Evolutionary conservation across 2,113 vertebrate species (phyloP).

Genomic region (Mobula birostris): DNA sequence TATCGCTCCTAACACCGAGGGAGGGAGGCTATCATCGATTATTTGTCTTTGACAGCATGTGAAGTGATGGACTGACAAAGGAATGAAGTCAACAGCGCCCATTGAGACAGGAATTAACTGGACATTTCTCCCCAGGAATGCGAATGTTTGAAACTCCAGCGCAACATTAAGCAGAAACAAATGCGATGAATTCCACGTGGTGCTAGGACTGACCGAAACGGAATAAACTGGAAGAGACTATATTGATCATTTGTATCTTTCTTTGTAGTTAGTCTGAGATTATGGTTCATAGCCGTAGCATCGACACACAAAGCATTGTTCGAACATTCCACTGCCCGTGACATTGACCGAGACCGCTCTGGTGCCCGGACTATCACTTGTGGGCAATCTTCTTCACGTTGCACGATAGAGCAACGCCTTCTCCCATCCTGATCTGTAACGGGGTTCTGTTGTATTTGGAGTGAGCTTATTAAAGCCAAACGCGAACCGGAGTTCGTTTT

Average conservation of each 20-base stretch:
- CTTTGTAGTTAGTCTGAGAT: not conserved
- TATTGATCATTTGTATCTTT: not conserved
- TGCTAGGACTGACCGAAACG: not conserved
- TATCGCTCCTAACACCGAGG: not conserved
- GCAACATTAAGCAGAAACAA: not conserved
- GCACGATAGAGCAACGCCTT: too few relatives aligned
- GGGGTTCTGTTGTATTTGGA: not conserved
- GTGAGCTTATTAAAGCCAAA: not conserved
- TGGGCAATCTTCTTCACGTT: not conserved
- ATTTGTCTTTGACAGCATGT: not conserved
- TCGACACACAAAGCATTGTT: too few relatives aligned
- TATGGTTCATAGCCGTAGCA: not conserved
- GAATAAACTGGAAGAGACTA: not conserved
- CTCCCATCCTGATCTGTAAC: not conserved
- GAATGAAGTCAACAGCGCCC: not conserved
- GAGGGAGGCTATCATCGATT: not conserved
- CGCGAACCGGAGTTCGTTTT: not conserved
- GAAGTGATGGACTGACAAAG: not conserved
- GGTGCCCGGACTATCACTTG: not conserved
- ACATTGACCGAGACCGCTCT: not conserved
- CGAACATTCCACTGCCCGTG: not conserved
- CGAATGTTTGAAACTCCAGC: too few relatives aligned
- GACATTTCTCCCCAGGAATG: not conserved
- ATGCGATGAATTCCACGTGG: not conserved
- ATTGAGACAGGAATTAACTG: not conserved